Conservation (phyloP, 2,888 invertebrate species). For the Thymelicus sylvestris region DNA sequence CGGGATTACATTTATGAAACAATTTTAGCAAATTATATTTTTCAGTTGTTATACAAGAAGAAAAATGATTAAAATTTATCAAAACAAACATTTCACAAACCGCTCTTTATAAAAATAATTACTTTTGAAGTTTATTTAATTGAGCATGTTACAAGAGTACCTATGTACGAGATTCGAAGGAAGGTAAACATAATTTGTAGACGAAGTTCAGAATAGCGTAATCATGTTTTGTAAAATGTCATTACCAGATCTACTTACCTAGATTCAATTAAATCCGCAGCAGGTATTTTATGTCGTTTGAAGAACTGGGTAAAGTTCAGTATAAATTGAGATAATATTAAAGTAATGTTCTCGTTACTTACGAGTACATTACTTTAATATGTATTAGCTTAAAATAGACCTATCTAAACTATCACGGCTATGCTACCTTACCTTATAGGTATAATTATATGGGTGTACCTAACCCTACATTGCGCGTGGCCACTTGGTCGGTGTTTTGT, state of each 20-base stretch:
- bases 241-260: conserved; percentile 62
- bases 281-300: conserved; percentile 41
- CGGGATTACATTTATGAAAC: conserved; percentile 39
- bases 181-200: conserved; percentile 81
- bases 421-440: no score
- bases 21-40: not conserved
- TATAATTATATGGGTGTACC: no score
- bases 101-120: conserved; percentile 73
- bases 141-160: conserved; percentile 77
- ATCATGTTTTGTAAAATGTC: conserved; percentile 70
- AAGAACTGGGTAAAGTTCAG: no score
- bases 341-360: no score
- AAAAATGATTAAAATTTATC: conserved; percentile 41
- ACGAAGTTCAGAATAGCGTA: conserved; percentile 63
- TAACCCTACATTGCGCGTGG: no score
- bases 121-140: conserved; percentile 74
- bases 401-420: no score
- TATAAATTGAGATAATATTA: no score
- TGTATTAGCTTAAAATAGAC: no score
- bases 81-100: conserved; percentile 65
- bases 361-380: no score
- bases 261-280: conserved; percentile 72
- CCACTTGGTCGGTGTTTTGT: no score
- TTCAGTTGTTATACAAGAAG: not conserved
- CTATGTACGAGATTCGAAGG: conserved; percentile 73